A percentile compares a stretch with the other conserved stretches of the same genome.
Conservation (phyloP, 2,113 vertebrate species). For the Melanerpes formicivorus region DNA sequence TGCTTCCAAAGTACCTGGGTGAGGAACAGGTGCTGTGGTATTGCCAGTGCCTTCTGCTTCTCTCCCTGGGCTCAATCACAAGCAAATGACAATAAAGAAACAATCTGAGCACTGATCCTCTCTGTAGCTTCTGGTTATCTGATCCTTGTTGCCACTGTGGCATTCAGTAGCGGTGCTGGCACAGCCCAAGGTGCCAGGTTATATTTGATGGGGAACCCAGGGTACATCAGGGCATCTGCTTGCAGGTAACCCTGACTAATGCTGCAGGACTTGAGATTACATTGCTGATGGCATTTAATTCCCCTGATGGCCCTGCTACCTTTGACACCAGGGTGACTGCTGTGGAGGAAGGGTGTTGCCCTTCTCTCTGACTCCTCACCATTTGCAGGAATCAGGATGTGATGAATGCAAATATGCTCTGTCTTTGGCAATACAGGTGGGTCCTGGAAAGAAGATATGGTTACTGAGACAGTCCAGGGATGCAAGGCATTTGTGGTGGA, state of each 20-base stretch:
- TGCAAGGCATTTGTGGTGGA: background rate
- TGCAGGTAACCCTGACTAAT: conserved; percentile 22
- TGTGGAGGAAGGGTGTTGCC: conserved; percentile 35
- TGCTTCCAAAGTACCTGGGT: background rate
- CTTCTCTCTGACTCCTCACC: background rate
- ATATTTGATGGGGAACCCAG: background rate
- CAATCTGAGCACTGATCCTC: background rate
- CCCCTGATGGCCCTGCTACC: background rate
- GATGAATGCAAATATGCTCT: background rate
- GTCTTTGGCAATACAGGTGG: background rate
- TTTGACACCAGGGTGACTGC: background rate
- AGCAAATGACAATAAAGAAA: background rate
- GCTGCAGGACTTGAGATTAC: background rate
- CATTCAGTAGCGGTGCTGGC: background rate
- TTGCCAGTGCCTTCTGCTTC: background rate
- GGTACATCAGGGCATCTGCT: background rate
- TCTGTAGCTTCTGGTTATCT: background rate
- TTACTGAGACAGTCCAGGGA: background rate
- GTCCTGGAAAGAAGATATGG: background rate
- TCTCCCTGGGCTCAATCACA: background rate
- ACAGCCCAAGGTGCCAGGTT: background rate
- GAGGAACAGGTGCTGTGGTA: background rate
- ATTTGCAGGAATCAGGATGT: background rate
- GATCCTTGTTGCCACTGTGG: background rate
- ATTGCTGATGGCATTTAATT: background rate